Evolutionary conservation across 2,888 invertebrate genomes (phyloP).

Genomic region (Hyppa rectilinea): DNA sequence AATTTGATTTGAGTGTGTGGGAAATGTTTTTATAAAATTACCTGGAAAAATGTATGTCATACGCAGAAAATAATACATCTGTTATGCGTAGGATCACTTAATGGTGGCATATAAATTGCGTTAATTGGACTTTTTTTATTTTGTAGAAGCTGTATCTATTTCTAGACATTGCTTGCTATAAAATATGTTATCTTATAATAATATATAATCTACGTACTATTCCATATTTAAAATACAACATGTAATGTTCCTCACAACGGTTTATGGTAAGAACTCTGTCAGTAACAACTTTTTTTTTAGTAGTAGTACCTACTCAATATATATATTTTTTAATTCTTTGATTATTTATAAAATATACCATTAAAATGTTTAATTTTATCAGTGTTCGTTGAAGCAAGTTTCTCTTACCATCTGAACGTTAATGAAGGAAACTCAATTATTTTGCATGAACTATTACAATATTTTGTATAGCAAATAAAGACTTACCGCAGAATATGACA

Average conservation of each 20-base stretch:
- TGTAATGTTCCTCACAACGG: background rate
- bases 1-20: conserved; percentile 20
- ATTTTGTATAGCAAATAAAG: too few relatives aligned
- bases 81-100: background rate
- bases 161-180: background rate
- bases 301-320: too few relatives aligned
- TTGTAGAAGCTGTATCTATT: background rate
- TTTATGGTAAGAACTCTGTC: background rate
- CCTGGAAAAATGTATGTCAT: too few relatives aligned
- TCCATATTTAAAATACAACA: background rate
- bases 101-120: background rate
- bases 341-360: too few relatives aligned
- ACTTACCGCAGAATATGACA: too few relatives aligned
- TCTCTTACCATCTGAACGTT: too few relatives aligned
- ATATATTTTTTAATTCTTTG: too few relatives aligned
- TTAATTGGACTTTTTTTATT: background rate
- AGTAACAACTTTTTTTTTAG: background rate
- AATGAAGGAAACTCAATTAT: too few relatives aligned
- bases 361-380: too few relatives aligned
- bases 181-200: background rate
- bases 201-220: background rate
- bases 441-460: too few relatives aligned
- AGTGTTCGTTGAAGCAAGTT: too few relatives aligned
- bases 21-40: conserved; percentile 4
- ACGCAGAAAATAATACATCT: background rate